Percentiles rank a stretch among this genome's conserved stretches.
Conservation (phyloP, 1,140 invertebrate species). For the Drosophila repleta region DNA sequence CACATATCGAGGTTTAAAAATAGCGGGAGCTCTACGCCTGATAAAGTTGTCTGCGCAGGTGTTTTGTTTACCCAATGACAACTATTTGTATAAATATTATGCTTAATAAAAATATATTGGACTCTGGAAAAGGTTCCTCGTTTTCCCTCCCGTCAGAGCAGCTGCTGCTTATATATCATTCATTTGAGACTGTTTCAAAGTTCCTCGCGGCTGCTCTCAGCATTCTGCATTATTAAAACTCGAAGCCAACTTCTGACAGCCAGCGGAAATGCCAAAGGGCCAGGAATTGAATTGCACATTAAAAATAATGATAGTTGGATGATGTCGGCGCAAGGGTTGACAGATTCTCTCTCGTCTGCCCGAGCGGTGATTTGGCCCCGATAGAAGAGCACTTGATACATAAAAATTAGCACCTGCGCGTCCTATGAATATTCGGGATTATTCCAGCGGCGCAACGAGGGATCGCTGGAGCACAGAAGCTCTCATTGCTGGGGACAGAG, state of each 20-base stretch:
- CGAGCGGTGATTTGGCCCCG: slow-evolving; percentile 13
- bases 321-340: neutral
- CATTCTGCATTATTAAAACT: neutral
- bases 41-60: neutral
- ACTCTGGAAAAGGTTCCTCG: neutral
- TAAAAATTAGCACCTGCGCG: slow-evolving; percentile 30
- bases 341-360: slow-evolving; percentile 1
- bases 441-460: neutral
- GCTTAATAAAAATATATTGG: neutral
- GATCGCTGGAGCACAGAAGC: slow-evolving; percentile 44
- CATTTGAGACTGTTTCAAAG: no score
- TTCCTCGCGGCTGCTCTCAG: neutral
- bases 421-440: slow-evolving; percentile 11
- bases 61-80: neutral
- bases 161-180: no score
- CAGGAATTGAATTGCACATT: slow-evolving; percentile 63
- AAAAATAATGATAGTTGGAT: slow-evolving; percentile 50
- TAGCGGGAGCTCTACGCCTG: slow-evolving; percentile 1
- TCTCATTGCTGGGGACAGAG: slow-evolving; percentile 41
- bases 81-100: neutral
- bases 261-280: slow-evolving; percentile 21
- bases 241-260: slow-evolving; percentile 8
- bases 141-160: no score
- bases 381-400: slow-evolving; percentile 32
- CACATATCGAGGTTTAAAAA: slow-evolving; percentile 16